These are phyloP conservation scores for Scaeva pyrastri DNA, from an alignment of 2,888 invertebrate species.

Conservation along the genomic window DNA sequence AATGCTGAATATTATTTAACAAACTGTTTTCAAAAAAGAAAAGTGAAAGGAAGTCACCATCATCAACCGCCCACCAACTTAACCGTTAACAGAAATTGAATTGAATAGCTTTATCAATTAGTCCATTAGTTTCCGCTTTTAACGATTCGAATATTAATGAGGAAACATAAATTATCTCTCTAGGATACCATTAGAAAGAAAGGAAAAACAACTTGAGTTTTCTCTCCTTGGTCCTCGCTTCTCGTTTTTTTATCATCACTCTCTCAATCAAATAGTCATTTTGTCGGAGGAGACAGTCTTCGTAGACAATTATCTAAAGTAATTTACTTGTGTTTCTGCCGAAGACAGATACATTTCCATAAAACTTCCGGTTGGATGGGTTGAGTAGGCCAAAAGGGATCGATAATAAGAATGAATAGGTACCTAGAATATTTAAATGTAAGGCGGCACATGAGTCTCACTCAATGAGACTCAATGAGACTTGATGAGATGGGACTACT, in stretches of 20 bases:
- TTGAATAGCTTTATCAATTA: constrained; percentile 50
- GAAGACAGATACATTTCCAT: constrained; percentile 54
- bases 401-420: not conserved
- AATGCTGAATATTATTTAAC: not conserved
- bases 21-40: not conserved
- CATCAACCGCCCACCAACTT: not conserved
- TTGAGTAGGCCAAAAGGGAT: constrained; percentile 8
- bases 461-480: constrained; percentile 1
- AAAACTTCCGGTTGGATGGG: constrained; percentile 42
- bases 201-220: not conserved
- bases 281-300: not conserved
- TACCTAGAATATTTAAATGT: constrained; percentile 9
- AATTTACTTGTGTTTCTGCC: constrained; percentile 52
- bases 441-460: constrained; percentile 1
- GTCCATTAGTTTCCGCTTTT: constrained; percentile 34
- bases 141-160: constrained; percentile 64
- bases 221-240: not conserved
- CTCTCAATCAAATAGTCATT: constrained; percentile 13
- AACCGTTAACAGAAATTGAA: not conserved
- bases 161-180: constrained; percentile 54
- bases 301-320: constrained; percentile 46
- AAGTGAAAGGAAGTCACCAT: not conserved
- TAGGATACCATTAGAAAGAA: constrained; percentile 8
- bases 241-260: not conserved
- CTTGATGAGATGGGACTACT: constrained; percentile 13